These are phyloP conservation scores for Eurytoma californica DNA, from an alignment of 2,888 invertebrate species.

Conservation along the genomic window DNA sequence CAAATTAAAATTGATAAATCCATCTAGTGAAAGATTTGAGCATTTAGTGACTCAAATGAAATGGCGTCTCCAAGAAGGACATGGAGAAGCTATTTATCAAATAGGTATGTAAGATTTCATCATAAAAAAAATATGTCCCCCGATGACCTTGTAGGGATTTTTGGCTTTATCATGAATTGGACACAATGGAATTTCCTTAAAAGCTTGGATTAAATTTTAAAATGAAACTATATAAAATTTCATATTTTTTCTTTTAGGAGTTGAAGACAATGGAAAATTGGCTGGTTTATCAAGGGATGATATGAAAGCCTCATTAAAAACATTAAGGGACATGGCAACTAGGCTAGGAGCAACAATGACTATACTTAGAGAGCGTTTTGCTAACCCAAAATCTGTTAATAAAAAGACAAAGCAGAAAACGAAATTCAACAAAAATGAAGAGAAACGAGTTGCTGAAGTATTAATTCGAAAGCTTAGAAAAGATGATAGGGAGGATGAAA, in stretches of 20 bases:
- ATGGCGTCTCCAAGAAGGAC: conserved; percentile 96
- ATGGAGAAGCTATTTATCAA: conserved; percentile 98
- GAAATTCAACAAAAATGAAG: conserved; percentile 63
- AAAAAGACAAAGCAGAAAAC: conserved; percentile 58
- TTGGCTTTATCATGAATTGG: no score
- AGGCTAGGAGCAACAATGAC: conserved; percentile 89
- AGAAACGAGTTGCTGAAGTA: conserved; percentile 89
- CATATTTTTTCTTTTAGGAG: conserved; percentile 75
- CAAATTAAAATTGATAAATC: conserved; percentile 94
- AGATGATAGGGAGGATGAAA: conserved; percentile 83
- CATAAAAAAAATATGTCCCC: no score
- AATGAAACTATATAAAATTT: not conserved
- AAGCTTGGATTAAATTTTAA: no score
- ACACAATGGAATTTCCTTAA: no score
- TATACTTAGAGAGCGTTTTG: conserved; percentile 82
- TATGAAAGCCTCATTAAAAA: conserved; percentile 90
- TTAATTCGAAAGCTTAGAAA: conserved; percentile 86
- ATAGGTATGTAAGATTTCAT: conserved; percentile 77
- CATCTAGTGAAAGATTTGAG: conserved; percentile 93
- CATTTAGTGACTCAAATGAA: conserved; percentile 99
- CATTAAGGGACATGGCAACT: conserved; percentile 91
- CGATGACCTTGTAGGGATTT: no score
- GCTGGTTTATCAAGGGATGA: conserved; percentile 89
- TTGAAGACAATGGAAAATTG: conserved; percentile 91
- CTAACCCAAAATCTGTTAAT: conserved; percentile 68